Conservation (phyloP, 2,888 invertebrate genomes). For the Leptopilina myrica region DNA sequence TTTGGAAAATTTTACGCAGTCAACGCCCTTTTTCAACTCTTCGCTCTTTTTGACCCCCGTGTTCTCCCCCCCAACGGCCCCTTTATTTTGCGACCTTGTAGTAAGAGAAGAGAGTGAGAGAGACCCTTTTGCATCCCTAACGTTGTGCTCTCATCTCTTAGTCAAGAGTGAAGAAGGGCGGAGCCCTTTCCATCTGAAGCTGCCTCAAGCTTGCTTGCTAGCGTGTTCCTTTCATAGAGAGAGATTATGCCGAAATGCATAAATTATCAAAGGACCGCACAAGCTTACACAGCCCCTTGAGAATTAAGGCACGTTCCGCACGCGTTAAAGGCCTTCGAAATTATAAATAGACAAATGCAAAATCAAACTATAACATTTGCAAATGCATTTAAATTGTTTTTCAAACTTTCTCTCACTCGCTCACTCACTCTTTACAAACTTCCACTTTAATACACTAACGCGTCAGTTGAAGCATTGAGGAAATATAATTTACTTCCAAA, state of each 20-base stretch:
- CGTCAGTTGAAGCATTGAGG: too few relatives aligned
- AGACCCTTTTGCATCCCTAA: slow-evolving; percentile 39
- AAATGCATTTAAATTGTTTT: slow-evolving; percentile 14
- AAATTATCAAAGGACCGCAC: slow-evolving; percentile 66
- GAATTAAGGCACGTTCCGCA: slow-evolving; percentile 55
- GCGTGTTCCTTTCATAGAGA: slow-evolving; percentile 61
- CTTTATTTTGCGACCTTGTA: slow-evolving; percentile 3
- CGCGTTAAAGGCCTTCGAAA: slow-evolving; percentile 49
- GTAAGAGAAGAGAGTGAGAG: background rate
- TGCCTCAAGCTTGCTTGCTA: slow-evolving; percentile 52
- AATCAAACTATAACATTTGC: slow-evolving; percentile 34
- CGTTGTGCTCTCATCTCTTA: slow-evolving; percentile 47
- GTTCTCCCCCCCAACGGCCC: background rate
- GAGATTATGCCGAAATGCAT: slow-evolving; percentile 69
- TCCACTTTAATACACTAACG: too few relatives aligned
- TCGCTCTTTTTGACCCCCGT: too few relatives aligned
- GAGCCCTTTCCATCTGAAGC: slow-evolving; percentile 53
- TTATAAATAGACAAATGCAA: slow-evolving; percentile 30
- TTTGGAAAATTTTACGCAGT: slow-evolving; percentile 38
- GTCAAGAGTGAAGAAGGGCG: slow-evolving; percentile 50
- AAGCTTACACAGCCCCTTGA: slow-evolving; percentile 54
- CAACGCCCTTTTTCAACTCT: slow-evolving; percentile 43
- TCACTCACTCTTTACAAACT: too few relatives aligned
- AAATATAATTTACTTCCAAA: too few relatives aligned
- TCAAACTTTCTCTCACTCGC: background rate